Evolutionary conservation across 2,888 invertebrate genomes (phyloP), one percentile per base, ranked within the genome.

Genomic region (Tethea ocularis): DNA sequence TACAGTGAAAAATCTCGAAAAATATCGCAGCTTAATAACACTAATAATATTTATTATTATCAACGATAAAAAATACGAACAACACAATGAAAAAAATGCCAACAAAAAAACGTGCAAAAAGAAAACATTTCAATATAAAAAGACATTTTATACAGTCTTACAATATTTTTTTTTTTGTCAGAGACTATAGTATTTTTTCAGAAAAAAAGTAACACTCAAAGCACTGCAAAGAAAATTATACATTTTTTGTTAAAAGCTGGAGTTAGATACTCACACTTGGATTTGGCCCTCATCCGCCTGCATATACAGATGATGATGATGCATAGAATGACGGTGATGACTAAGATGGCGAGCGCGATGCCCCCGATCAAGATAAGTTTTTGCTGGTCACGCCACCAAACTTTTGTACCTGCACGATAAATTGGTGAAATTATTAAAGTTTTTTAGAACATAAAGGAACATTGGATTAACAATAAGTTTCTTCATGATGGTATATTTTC

Each of bases 261-360:
- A 20, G 17, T 20, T 10, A 10, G n/a, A 52, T 46, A 95, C 97
- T 96, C 94, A 97, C 97, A 97, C 95, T 97, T 97, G 73, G 96
- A 96, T 72, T 95, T 95, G 57, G 96, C 95, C 75, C 97, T 94
- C 93, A 97, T 96, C 74, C 97, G 95, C 72, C 97, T 94, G 86
- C 98, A 98, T 74, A 98, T 95, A 84, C 97, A 95, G 84, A 97
- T 95, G 83, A 98, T 97, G 82, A 97, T 95, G 86, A 97, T 95
- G 89, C 97, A 97, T 61, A 98, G 95, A 71, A 97, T 95, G 63
- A 97, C 96, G 54, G 96, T 94, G 72, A 93, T 78, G 69, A 93
- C 84, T 5, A 93, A 81, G 2, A 91, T 72, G 1, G 91, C 89
- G 0, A 93, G 81, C 7, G 97, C 95, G 46, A 91, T 87, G 51